These are phyloP conservation scores for Drosophila paramelanica DNA, from an alignment of 2,888 invertebrate species.

Conservation along the genomic window DNA sequence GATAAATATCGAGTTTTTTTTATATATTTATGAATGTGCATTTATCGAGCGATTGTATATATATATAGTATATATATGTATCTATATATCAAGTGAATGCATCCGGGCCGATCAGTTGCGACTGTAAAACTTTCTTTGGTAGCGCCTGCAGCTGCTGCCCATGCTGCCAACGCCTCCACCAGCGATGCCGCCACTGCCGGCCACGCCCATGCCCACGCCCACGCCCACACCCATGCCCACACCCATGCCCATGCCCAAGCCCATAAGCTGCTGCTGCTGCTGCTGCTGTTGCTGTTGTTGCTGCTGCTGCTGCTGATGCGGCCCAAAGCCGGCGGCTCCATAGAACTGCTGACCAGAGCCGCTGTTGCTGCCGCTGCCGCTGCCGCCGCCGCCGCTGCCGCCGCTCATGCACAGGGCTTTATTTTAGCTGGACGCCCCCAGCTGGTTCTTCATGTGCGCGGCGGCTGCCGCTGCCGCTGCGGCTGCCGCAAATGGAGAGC, in stretches of 20 bases:
- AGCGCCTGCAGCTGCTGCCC: slow-evolving; percentile 82
- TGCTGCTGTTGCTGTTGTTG: slow-evolving; percentile 43
- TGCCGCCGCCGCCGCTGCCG: slow-evolving; percentile 49
- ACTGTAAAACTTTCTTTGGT: slow-evolving; percentile 84
- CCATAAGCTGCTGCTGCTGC: slow-evolving; percentile 42
- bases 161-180: slow-evolving; percentile 76
- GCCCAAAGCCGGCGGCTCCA: slow-evolving; percentile 58
- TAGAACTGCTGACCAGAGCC: slow-evolving; percentile 65
- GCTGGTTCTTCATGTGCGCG: slow-evolving; percentile 84
- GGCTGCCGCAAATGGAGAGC: slow-evolving; percentile 82
- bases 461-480: slow-evolving; percentile 81
- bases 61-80: too few relatives aligned
- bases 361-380: slow-evolving; percentile 15
- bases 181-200: slow-evolving; percentile 30
- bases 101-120: slow-evolving; percentile 62
- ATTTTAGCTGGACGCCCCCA: slow-evolving; percentile 85
- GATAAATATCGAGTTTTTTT: slow-evolving; percentile 20
- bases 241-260: slow-evolving; percentile 58
- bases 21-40: slow-evolving; percentile 12
- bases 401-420: slow-evolving; percentile 82
- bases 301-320: slow-evolving; percentile 64
- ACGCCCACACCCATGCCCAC: slow-evolving; percentile 55
- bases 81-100: too few relatives aligned
- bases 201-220: too few relatives aligned
- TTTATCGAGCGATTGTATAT: slow-evolving; percentile 8